These are phyloP conservation scores for Urophycis tenuis DNA, from an alignment of 2,797 vertebrate species.

Conservation along the genomic window DNA sequence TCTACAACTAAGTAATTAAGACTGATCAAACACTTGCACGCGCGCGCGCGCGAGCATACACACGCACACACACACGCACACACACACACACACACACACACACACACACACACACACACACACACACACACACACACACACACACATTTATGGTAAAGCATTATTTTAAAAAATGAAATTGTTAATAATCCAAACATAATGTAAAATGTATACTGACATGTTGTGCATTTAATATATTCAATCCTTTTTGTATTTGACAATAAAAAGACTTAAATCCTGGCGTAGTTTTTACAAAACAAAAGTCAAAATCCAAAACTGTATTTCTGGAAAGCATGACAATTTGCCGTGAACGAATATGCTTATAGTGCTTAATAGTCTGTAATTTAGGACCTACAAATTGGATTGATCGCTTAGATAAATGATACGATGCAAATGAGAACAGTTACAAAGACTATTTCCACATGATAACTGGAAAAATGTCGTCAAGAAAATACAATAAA, in stretches of 20 bases:
- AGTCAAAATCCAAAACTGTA: neutral
- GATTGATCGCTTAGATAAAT: neutral
- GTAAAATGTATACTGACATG: neutral
- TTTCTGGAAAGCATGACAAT: neutral
- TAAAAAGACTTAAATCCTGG: neutral
- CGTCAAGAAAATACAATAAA: neutral
- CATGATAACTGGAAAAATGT: neutral
- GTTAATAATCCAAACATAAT: neutral
- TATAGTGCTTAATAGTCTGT: neutral
- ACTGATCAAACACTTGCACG: neutral
- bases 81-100: neutral
- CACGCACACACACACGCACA: neutral
- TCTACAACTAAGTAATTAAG: constrained; percentile 24
- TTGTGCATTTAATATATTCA: neutral
- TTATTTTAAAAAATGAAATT: neutral
- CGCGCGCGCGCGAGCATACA: neutral
- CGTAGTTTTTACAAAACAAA: neutral
- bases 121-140: neutral
- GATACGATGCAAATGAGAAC: neutral
- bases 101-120: neutral
- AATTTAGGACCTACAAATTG: neutral
- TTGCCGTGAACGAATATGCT: neutral
- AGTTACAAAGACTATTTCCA: neutral
- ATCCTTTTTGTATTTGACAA: neutral
- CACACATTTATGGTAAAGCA: neutral